These are phyloP conservation scores for Nysson spinosus DNA, from an alignment of 2,888 invertebrate genomes.

Conservation along the genomic window DNA sequence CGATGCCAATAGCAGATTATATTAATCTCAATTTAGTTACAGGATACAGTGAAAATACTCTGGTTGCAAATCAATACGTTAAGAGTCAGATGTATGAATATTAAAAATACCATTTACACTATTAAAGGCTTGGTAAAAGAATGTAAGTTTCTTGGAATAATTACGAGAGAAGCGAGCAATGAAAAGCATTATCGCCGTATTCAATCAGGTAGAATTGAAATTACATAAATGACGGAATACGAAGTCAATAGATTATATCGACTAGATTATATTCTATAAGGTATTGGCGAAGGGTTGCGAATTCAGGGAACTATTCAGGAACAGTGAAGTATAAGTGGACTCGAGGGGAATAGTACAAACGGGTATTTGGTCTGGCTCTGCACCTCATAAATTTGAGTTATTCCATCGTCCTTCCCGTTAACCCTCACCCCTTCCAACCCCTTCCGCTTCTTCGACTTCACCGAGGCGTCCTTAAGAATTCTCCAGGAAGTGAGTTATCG, in stretches of 20 bases:
- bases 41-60: too few species aligned
- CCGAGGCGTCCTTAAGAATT: constrained; percentile 59
- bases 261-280: constrained; percentile 12
- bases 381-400: constrained; percentile 74
- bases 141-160: too few species aligned
- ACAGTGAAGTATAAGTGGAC: constrained; percentile 68
- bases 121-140: too few species aligned
- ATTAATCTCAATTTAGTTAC: too few species aligned
- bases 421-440: constrained; percentile 27
- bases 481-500: constrained; percentile 61
- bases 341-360: constrained; percentile 69
- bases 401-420: constrained; percentile 62
- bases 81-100: too few species aligned
- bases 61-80: too few species aligned
- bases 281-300: constrained; percentile 26
- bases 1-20: too few species aligned
- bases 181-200: too few species aligned
- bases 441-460: constrained; percentile 54
- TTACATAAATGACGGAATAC: constrained; percentile 5
- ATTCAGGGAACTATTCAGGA: constrained; percentile 43
- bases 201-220: too few species aligned
- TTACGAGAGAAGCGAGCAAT: too few species aligned
- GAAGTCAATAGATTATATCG: constrained; percentile 34
- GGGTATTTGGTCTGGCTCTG: constrained; percentile 72
- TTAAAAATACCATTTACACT: too few species aligned